phyloP scores from a whole-genome alignment of 2,113 vertebrate species.

The Butorides virescens region DNA sequence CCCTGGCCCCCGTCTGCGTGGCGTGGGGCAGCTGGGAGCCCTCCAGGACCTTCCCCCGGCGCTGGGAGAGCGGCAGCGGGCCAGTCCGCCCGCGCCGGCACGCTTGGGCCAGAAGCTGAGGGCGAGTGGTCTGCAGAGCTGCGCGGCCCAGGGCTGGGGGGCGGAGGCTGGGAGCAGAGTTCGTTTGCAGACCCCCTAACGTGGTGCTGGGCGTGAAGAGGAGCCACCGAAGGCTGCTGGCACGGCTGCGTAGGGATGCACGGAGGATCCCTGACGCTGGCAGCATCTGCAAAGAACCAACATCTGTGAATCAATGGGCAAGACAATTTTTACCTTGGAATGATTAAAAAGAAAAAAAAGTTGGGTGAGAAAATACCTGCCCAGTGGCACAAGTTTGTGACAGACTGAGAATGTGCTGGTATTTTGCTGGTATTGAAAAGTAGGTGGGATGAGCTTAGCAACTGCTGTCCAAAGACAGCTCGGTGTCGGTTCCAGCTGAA shows the following conservation, averaged over 20 bases:
- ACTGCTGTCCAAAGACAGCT: neutral
- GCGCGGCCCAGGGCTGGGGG: neutral
- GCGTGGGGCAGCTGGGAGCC: neutral
- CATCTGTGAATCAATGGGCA: neutral
- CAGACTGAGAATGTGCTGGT: neutral
- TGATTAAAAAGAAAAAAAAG: too few species aligned
- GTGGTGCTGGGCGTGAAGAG: neutral
- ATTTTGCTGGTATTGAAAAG: neutral
- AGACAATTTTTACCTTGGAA: neutral
- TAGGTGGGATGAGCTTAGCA: neutral
- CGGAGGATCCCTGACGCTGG: neutral
- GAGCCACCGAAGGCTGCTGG: neutral
- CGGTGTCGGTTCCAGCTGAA: neutral
- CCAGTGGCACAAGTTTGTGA: neutral
- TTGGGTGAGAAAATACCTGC: neutral
- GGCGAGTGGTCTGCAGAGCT: neutral
- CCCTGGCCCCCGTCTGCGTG: fast-evolving
- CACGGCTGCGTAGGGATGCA: neutral
- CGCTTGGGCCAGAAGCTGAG: fast-evolving
- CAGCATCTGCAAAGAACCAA: neutral
- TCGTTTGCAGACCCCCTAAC: fast-evolving
- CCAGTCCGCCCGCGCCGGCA: fast-evolving
- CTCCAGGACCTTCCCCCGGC: neutral
- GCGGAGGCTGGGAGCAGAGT: fast-evolving
- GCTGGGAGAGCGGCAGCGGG: neutral